phyloP scores from a whole-genome alignment of 2,888 invertebrate species.

The Thumatha senex region DNA sequence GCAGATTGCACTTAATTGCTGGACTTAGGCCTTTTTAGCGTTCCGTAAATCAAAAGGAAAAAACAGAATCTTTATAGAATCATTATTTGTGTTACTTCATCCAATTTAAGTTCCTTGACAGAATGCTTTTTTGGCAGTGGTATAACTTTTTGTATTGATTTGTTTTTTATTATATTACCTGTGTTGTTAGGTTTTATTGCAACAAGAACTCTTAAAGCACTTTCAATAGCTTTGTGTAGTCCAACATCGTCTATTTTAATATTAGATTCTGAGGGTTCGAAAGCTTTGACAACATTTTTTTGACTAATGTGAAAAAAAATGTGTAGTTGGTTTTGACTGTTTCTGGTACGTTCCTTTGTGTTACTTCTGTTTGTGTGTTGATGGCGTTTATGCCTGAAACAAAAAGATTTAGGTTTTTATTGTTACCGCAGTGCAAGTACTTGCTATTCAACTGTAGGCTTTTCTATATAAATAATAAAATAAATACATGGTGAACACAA shows the following conservation, averaged over 20 bases:
- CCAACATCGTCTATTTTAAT: constrained; percentile 44
- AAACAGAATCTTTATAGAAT: too few species aligned
- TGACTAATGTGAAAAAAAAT: constrained; percentile 18
- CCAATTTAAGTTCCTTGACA: constrained; percentile 40
- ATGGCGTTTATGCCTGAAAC: constrained; percentile 60
- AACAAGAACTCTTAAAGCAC: constrained; percentile 68
- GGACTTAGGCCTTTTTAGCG: too few species aligned
- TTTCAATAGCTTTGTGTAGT: constrained; percentile 45
- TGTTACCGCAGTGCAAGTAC: too few species aligned
- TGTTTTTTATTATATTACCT: constrained; percentile 48
- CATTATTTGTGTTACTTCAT: too few species aligned
- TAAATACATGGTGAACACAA: too few species aligned
- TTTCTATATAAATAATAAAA: too few species aligned
- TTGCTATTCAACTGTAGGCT: too few species aligned
- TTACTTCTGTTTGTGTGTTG: constrained; percentile 43
- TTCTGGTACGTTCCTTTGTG: neutral
- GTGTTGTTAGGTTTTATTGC: constrained; percentile 47
- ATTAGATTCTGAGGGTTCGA: constrained; percentile 27
- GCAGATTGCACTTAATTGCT: too few species aligned
- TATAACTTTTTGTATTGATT: constrained; percentile 40
- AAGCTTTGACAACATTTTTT: constrained; percentile 26
- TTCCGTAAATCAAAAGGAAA: too few species aligned
- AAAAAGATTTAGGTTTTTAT: constrained; percentile 25
- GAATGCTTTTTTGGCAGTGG: constrained; percentile 35
- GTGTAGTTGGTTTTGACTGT: neutral